Evolutionary conservation across 1,140 invertebrate genomes (phyloP).

Genomic region (Conus betulinus): DNA sequence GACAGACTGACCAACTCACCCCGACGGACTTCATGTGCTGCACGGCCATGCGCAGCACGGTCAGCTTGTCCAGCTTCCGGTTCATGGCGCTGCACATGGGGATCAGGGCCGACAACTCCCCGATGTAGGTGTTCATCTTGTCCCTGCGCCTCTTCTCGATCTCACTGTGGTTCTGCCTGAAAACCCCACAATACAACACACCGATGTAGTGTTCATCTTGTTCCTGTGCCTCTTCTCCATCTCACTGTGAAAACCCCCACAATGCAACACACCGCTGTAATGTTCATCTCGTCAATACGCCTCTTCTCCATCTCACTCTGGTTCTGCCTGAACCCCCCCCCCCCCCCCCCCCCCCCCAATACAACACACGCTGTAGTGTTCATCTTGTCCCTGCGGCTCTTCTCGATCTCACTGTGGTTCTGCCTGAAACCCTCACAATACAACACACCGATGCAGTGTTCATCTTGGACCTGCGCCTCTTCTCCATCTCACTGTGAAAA

Average conservation of each 20-base stretch:
- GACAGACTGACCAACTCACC: conserved; percentile 80
- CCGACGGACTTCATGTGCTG: conserved; percentile 86
- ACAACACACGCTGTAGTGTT: too few species aligned
- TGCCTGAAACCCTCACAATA: too few species aligned
- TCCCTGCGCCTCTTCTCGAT: conserved; percentile 95
- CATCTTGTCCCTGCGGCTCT: too few species aligned
- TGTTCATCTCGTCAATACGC: too few species aligned
- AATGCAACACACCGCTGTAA: conserved; percentile 35
- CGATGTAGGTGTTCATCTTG: conserved; percentile 98
- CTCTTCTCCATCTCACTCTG: too few species aligned
- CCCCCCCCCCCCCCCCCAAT: too few species aligned
- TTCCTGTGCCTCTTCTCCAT: conserved; percentile 95
- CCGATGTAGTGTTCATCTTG: conserved; percentile 90
- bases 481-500: too few species aligned
- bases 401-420: too few species aligned
- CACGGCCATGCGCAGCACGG: conserved; percentile 94
- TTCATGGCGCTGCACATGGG: conserved; percentile 96
- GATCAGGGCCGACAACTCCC: conserved; percentile 91
- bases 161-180: conserved; percentile 89
- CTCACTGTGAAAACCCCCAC: conserved; percentile 90
- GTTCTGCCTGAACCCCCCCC: too few species aligned
- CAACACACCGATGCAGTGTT: too few species aligned
- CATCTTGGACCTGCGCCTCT: too few species aligned
- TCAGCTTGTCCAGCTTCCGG: conserved; percentile 94
- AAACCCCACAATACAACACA: conserved; percentile 70